Base-by-base conservation (phyloP, 2,113 vertebrate genomes). In the Athene cunicularia region DNA sequence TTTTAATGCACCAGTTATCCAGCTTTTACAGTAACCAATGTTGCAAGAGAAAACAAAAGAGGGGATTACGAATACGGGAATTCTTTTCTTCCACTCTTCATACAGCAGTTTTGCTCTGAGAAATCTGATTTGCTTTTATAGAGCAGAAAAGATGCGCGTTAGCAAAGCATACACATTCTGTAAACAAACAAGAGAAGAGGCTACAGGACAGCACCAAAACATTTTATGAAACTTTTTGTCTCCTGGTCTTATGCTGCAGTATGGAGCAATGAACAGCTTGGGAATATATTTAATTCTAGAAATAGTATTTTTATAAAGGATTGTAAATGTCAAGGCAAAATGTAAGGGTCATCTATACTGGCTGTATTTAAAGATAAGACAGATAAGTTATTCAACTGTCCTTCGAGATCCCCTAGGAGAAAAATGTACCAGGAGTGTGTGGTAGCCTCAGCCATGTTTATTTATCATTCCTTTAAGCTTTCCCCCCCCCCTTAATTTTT, bases 121-220 rank as follows among this genome's bases (percentile, higher is more conserved):
- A 97, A 98, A 93, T 95, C 88, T 86, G 93, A 98, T 97, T 96
- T 95, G 89, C 43, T 96, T 81, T 94, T 92, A 95, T 35, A 79
- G 80, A 98, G 97, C 83, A 94, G 53, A 91, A 96, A 95, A 95
- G 43, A 73, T 64, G 26, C 43, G 35, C 16, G 8, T 77, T 95
- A 98, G 97, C 89, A 94, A 97, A 97, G 77, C 92, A 63, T 49
- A 90, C 33, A 84, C 50, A 87, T 91, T 80, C 77, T 86, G 26
- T 39, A 90, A 92, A 62, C 75, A 56, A 85, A 84, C 33, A 91
- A 93, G 89, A 89, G 23, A 77, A 47, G 83, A 68, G 82, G 72
- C 80, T 90, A 63, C 39, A 88, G 70, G 70, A 93, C 33, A 90
- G 50, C 2, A 14, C 72, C 60, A 97, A 96, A 95, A 80, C 33